Evolutionary conservation across 2,797 vertebrate genomes (phyloP), one percentile per base, ranked within the genome.

Genomic region (Molothrus aeneus): DNA sequence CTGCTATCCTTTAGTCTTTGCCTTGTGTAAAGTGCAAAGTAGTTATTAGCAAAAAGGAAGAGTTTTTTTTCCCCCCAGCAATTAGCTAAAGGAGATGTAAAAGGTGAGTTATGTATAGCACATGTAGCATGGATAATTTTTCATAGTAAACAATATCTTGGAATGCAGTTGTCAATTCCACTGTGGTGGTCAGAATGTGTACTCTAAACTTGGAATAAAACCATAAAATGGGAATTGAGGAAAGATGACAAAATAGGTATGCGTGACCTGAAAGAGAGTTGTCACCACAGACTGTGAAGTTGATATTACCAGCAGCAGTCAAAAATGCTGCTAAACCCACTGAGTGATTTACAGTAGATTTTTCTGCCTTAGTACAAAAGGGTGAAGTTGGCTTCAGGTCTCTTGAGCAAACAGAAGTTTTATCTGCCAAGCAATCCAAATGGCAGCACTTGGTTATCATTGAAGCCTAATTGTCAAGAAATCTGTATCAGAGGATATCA

Each of bases 401-500:
- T 73, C 61, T 45, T 75, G 93, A 78, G 71, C 61, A 81, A 83
- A 81, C 48, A 54, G 7, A 71, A 50, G 32, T 87, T 92, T 80
- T 70, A 80, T 64, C 75, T 74, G 40, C 51, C 51, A 53, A 40
- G 42, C 32, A 57, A 64, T 80, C 53, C 42, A 59, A 85, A 86
- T 92, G 56, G 17, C 48, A 92, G 43, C 17, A 54, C 32, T 74
- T 80, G 13, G 43, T 59, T 83, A 60, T 83, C 34, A 11, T 53
- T 63, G 73, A 87, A 92, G 34, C 32, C 51, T 64, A 57, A 31
- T 92, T 87, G 73, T 87, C 40, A 81, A 60, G 56, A 59, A 94
- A 81, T 83, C n/a, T 90, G 70, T 42, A 90, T 91, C 73, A 87
- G 72, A 78, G n/a, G 57, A 48, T 91, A 83, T 81, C 89, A 93